Percentiles rank a stretch among this genome's conserved stretches.
These are phyloP conservation scores for Ceratosolen solmsi DNA, from an alignment of 1,140 invertebrate species.

Conservation along the genomic window DNA sequence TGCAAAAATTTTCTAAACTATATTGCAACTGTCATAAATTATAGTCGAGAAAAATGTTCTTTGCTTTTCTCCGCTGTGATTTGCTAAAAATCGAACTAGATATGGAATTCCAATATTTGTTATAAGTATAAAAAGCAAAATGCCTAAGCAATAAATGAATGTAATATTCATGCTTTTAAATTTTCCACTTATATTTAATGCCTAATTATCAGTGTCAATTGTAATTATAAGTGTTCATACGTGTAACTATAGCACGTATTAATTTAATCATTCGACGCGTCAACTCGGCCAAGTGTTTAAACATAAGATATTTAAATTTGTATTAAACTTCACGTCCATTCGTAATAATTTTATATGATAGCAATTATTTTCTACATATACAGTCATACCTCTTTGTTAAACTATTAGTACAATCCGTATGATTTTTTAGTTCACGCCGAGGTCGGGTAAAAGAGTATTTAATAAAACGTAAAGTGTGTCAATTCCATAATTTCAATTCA, in stretches of 20 bases:
- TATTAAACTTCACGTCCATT: background rate
- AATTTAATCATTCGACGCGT: background rate
- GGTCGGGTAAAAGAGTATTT: too few relatives aligned
- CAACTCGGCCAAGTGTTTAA: background rate
- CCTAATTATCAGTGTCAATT: background rate
- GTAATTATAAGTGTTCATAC: background rate
- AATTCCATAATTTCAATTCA: too few relatives aligned
- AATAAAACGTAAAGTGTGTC: too few relatives aligned
- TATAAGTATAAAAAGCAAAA: too few relatives aligned
- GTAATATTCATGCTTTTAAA: too few relatives aligned
- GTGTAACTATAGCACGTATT: background rate
- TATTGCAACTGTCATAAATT: background rate
- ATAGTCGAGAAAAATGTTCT: background rate
- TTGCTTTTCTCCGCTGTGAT: background rate
- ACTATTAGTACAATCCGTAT: too few relatives aligned
- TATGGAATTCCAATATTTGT: too few relatives aligned
- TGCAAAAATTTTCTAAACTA: background rate
- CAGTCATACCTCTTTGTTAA: too few relatives aligned
- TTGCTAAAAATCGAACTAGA: too few relatives aligned
- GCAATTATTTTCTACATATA: background rate
- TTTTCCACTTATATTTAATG: background rate
- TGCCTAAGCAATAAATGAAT: too few relatives aligned
- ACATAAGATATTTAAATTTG: background rate
- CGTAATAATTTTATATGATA: background rate
- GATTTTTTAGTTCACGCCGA: too few relatives aligned